Conservation (phyloP, 2,888 invertebrate species). For the Labia minor region DNA sequence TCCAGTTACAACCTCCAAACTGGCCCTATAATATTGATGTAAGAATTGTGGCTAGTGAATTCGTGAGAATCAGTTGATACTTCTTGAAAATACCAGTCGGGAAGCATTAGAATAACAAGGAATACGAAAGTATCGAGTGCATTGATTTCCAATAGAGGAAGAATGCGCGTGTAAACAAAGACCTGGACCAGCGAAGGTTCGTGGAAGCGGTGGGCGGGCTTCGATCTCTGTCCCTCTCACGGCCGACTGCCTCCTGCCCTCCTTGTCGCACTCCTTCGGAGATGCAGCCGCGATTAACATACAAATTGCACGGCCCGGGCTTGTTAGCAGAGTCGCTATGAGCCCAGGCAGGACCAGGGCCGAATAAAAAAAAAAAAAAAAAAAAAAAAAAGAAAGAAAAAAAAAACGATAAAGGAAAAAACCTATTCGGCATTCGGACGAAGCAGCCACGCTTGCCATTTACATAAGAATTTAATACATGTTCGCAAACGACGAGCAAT, state of each 20-base stretch:
- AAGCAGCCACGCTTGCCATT: neutral
- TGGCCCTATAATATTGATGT: neutral
- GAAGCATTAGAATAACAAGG: slow-evolving; percentile 1
- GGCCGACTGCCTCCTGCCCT: neutral
- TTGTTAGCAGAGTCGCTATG: slow-evolving; percentile 7
- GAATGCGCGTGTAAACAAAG: slow-evolving; percentile 13
- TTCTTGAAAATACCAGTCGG: neutral
- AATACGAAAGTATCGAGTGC: neutral
- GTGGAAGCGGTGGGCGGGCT: slow-evolving; percentile 1
- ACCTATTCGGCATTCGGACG: neutral
- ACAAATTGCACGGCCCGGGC: slow-evolving; percentile 4
- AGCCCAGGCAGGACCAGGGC: neutral
- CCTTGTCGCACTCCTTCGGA: neutral
- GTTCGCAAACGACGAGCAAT: neutral
- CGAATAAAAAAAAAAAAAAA: neutral
- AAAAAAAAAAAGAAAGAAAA: neutral
- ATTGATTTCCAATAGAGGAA: slow-evolving; percentile 8
- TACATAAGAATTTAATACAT: slow-evolving; percentile 5
- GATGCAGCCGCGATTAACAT: slow-evolving; percentile 13
- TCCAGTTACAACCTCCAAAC: neutral
- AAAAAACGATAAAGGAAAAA: too few species aligned
- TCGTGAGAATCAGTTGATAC: neutral
- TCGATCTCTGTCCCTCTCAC: neutral
- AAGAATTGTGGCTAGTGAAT: neutral
- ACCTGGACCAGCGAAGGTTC: neutral